phyloP scores from a whole-genome alignment of 2,797 vertebrate genomes.

The Rousettus madagascariensis region DNA sequence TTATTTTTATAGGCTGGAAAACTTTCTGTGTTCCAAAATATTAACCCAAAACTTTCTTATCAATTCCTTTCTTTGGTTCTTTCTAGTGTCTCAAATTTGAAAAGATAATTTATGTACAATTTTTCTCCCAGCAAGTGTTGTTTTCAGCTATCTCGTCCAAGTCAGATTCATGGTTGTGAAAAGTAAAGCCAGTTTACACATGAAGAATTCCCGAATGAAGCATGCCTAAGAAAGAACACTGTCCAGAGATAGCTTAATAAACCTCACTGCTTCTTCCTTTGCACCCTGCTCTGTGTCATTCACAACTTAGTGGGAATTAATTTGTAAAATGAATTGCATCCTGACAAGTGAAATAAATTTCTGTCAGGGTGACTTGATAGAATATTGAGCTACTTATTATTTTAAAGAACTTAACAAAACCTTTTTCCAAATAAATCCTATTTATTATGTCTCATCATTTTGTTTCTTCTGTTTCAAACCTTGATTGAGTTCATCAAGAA shows the following conservation, averaged over 20 bases:
- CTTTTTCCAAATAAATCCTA: not conserved
- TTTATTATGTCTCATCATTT: conserved; percentile 12
- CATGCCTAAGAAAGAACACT: not conserved
- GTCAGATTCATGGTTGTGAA: not conserved
- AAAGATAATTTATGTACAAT: not conserved
- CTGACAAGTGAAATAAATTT: conserved; percentile 43
- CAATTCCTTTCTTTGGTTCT: not conserved
- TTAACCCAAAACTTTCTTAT: not conserved
- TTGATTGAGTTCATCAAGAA: conserved; percentile 23
- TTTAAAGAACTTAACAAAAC: not conserved
- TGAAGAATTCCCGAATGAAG: not conserved
- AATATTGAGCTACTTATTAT: conserved; percentile 29
- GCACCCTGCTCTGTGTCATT: not conserved
- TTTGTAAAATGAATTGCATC: not conserved
- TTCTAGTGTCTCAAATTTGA: not conserved
- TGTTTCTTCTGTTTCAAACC: not conserved
- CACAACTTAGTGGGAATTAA: not conserved
- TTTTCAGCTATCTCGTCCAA: not conserved
- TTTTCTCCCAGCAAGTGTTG: not conserved
- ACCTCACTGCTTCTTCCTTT: not conserved
- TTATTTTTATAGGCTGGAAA: conserved; percentile 27
- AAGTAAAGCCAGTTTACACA: not conserved
- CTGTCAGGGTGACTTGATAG: not conserved
- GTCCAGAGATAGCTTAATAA: not conserved
- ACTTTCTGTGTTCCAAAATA: not conserved